Conservation (phyloP, 2,888 invertebrate genomes). For the Coenonympha arcania region DNA sequence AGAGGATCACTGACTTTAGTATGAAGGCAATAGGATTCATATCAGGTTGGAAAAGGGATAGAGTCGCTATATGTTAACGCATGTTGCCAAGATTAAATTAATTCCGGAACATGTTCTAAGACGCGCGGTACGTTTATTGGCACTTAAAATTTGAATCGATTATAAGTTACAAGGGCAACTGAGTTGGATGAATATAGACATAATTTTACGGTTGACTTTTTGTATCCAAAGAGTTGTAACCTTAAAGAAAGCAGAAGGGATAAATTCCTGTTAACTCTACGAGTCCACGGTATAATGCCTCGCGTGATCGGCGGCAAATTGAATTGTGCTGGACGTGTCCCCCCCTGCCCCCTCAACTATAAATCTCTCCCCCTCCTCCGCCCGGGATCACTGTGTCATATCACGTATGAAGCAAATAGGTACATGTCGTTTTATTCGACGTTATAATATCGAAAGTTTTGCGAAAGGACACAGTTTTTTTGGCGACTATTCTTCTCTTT, state of each 20-base stretch:
- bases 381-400: not conserved
- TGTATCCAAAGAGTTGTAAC: not conserved
- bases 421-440: not conserved
- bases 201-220: too few species aligned
- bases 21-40: not conserved
- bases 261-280: not conserved
- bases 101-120: slow-evolving; percentile 16
- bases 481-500: not conserved
- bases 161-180: not conserved
- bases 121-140: slow-evolving; percentile 16
- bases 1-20: not conserved
- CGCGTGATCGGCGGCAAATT: not conserved
- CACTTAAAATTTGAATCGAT: slow-evolving; percentile 19
- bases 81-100: slow-evolving; percentile 22
- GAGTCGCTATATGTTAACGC: slow-evolving; percentile 11
- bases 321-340: not conserved
- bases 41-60: not conserved
- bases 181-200: not conserved
- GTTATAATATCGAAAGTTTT: too few species aligned
- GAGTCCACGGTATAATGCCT: not conserved
- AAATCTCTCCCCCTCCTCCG: not conserved
- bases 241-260: not conserved
- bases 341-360: not conserved
- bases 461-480: not conserved
- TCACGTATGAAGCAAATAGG: not conserved